These are phyloP conservation scores for Pollenia amentaria DNA, from an alignment of 2,888 invertebrate species.

Conservation along the genomic window DNA sequence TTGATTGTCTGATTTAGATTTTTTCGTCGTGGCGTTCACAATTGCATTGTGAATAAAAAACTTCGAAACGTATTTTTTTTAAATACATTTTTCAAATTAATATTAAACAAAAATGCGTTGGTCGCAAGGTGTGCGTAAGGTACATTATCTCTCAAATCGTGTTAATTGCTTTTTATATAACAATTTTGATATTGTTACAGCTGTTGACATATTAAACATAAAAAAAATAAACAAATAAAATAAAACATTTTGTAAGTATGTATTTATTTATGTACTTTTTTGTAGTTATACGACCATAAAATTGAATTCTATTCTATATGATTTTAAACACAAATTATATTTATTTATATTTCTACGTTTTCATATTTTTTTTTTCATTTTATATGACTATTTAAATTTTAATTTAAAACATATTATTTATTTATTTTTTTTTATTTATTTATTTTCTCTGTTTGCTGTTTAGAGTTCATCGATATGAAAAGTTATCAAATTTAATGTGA, in stretches of 20 bases:
- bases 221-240: conserved; percentile 18
- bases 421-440: conserved; percentile 8
- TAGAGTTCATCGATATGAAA: conserved; percentile 62
- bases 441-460: conserved; percentile 2
- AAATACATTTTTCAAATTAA: background rate
- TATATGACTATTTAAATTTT: conserved; percentile 23
- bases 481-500: conserved; percentile 15
- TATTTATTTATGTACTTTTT: conserved; percentile 25
- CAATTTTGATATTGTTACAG: conserved; percentile 34
- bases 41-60: background rate
- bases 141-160: conserved; percentile 58
- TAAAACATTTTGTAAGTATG: conserved; percentile 5
- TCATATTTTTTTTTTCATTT: conserved; percentile 8
- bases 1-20: conserved; percentile 43
- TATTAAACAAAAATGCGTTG: conserved; percentile 26
- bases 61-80: too few species aligned
- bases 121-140: conserved; percentile 47
- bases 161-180: conserved; percentile 63
- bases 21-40: conserved; percentile 1
- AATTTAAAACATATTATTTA: conserved; percentile 44
- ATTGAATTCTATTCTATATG: conserved; percentile 23
- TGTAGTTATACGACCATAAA: conserved; percentile 17
- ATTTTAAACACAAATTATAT: conserved; percentile 30
- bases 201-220: conserved; percentile 51
- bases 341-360: conserved; percentile 22